phyloP scores from a whole-genome alignment of 2,113 vertebrate genomes.

The Pomatostomus ruficeps region DNA sequence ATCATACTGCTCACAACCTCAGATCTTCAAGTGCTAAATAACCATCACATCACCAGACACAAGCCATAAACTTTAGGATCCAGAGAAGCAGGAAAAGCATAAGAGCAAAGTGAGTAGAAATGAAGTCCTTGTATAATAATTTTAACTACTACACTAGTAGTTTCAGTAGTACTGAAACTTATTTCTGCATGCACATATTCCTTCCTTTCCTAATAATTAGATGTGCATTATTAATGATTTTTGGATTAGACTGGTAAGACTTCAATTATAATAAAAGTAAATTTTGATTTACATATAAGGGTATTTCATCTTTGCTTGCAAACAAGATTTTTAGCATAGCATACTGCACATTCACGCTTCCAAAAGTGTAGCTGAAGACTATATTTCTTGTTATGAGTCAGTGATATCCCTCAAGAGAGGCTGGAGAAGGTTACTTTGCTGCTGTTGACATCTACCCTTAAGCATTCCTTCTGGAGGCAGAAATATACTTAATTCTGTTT shows the following conservation, averaged over 20 bases:
- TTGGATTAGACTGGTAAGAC: not conserved
- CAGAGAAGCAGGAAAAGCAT: not conserved
- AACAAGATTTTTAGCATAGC: not conserved
- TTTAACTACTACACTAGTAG: not conserved
- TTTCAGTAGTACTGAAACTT: not conserved
- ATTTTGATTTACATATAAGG: not conserved
- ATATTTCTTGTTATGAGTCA: conserved; percentile 6
- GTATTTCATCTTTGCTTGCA: not conserved
- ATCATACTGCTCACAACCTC: not conserved
- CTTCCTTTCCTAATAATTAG: not conserved
- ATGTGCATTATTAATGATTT: not conserved
- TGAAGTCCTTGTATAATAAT: not conserved
- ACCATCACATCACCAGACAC: not conserved
- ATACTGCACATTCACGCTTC: not conserved
- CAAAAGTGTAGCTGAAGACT: not conserved
- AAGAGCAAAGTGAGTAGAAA: not conserved
- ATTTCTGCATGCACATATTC: not conserved
- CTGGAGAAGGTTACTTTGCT: not conserved
- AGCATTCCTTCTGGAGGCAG: not conserved
- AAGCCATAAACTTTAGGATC: not conserved
- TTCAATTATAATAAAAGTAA: not conserved
- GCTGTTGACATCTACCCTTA: not conserved
- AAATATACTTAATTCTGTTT: not conserved
- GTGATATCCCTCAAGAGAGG: not conserved
- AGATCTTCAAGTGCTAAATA: not conserved